Conservation (phyloP, 2,888 invertebrate genomes). For the Pedicia rivosa region DNA sequence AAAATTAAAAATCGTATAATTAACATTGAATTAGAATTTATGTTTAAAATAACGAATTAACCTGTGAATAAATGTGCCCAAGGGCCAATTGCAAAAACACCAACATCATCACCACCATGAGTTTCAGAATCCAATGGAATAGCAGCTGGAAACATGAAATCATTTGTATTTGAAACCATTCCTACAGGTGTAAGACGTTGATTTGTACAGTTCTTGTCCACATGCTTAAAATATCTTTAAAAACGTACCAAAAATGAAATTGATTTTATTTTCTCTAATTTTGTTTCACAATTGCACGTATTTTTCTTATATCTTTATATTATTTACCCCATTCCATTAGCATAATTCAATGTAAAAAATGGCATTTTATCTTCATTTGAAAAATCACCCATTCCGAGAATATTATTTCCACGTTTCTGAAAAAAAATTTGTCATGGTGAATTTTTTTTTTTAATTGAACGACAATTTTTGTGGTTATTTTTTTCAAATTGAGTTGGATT, state of each 20-base stretch:
- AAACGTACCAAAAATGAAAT: no score
- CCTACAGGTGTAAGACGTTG: no score
- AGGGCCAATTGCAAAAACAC: constrained; percentile 58
- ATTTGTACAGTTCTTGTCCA: no score
- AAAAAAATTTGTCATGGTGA: no score
- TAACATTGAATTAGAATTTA: no score
- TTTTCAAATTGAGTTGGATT: no score
- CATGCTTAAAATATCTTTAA: no score
- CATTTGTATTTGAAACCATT: constrained; percentile 19
- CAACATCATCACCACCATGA: constrained; percentile 68
- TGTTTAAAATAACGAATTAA: no score
- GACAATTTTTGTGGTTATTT: no score
- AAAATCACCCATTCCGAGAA: constrained; percentile 29
- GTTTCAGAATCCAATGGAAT: constrained; percentile 45
- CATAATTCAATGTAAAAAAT: constrained; percentile 54
- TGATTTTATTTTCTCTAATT: no score
- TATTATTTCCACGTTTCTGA: constrained; percentile 33
- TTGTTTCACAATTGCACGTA: constrained; percentile 20
- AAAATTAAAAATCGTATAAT: no score
- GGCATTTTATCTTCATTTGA: constrained; percentile 39
- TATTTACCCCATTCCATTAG: constrained; percentile 57
- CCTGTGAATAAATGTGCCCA: constrained; percentile 70
- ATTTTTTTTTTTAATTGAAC: no score
- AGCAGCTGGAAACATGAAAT: constrained; percentile 37
- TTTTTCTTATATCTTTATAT: constrained; percentile 20